Evolutionary conservation across 2,113 vertebrate species (phyloP).

Genomic region (Potamarius usumacintae): DNA sequence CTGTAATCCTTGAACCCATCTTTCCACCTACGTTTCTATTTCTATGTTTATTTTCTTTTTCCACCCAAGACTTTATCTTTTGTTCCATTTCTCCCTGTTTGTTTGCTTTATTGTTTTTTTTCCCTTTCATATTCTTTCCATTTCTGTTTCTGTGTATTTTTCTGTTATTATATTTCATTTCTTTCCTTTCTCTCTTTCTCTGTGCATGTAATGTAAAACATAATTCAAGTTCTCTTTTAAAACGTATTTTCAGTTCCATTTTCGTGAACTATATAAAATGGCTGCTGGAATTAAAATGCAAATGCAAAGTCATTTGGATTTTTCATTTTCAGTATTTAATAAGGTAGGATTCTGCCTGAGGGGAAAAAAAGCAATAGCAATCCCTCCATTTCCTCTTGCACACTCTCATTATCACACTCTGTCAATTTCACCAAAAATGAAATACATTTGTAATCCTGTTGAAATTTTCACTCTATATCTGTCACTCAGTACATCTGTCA

Average conservation of each 20-base stretch:
- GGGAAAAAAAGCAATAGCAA: not conserved
- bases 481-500: not conserved
- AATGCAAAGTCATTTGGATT: not conserved
- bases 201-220: not conserved
- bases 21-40: not conserved
- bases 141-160: not conserved
- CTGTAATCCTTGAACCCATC: not conserved
- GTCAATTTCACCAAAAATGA: not conserved
- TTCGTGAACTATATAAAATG: not conserved
- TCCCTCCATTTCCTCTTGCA: too few relatives aligned
- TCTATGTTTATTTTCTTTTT: not conserved
- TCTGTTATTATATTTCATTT: not conserved
- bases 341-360: not conserved
- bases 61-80: not conserved
- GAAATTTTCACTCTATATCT: not conserved
- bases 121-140: not conserved
- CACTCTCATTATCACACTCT: not conserved
- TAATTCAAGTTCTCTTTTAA: not conserved
- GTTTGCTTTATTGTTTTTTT: not conserved
- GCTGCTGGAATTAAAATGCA: slow-evolving; percentile 8
- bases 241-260: not conserved
- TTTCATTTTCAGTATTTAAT: slow-evolving; percentile 5
- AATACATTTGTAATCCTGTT: not conserved
- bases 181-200: not conserved
- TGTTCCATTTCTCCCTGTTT: not conserved